Conservation (phyloP, 2,888 invertebrate species). For the Caenorhabditis sp. region DNA sequence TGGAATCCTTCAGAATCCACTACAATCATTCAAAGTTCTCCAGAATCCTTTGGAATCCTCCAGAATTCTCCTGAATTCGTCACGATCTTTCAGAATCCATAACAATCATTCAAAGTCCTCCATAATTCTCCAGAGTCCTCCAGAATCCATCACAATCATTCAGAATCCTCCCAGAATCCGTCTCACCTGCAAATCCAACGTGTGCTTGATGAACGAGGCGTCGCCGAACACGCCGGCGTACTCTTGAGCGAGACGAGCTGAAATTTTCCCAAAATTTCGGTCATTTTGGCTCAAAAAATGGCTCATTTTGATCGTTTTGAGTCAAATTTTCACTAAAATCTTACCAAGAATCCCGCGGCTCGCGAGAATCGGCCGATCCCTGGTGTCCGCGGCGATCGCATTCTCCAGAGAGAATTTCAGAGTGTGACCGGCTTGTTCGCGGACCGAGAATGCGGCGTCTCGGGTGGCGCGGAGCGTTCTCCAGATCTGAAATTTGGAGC, state of each 20-base stretch:
- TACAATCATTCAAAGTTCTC: too few relatives aligned
- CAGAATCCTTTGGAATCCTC: too few relatives aligned
- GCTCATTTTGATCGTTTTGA: too few relatives aligned
- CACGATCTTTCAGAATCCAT: too few relatives aligned
- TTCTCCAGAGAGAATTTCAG: conserved; percentile 93
- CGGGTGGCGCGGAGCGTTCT: conserved; percentile 89
- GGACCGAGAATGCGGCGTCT: conserved; percentile 90
- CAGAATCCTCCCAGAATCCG: too few relatives aligned
- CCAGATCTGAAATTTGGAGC: conserved; percentile 84
- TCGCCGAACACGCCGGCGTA: conserved; percentile 94
- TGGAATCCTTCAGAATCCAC: too few relatives aligned
- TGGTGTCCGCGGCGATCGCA: conserved; percentile 87
- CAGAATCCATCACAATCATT: too few relatives aligned
- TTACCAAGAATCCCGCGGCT: conserved; percentile 72
- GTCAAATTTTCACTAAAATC: not conserved
- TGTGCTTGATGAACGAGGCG: conserved; percentile 92
- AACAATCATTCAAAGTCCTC: too few relatives aligned
- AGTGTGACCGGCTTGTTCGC: conserved; percentile 91
- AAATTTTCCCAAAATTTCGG: conserved; percentile 9
- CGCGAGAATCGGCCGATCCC: conserved; percentile 81
- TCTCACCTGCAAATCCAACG: conserved; percentile 86
- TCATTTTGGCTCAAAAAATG: too few relatives aligned
- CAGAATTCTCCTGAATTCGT: too few relatives aligned
- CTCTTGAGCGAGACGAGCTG: conserved; percentile 87
- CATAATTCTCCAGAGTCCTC: too few relatives aligned